These are phyloP conservation scores for Alligator mississippiensis DNA, from an alignment of 2,113 vertebrate species.

Conservation along the genomic window DNA sequence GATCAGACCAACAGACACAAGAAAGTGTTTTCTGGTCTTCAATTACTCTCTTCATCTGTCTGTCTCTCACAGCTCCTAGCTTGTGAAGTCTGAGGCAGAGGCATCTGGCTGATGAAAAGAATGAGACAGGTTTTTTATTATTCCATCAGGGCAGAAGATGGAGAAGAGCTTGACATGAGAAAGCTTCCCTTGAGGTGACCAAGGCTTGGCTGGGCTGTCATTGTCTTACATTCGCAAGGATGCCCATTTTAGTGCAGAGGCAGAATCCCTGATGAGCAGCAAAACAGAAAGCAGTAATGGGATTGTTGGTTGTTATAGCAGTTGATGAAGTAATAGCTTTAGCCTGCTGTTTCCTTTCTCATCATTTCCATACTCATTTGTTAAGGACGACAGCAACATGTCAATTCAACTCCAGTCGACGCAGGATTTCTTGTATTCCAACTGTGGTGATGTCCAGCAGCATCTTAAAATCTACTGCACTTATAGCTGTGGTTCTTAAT, in stretches of 20 bases:
- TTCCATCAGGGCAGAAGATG: conserved; percentile 42
- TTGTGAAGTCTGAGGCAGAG: background rate
- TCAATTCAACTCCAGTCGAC: background rate
- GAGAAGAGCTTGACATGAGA: conserved; percentile 24
- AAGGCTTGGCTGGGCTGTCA: background rate
- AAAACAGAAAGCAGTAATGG: background rate
- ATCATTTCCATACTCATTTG: background rate
- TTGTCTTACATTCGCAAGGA: background rate
- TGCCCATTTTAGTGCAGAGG: background rate
- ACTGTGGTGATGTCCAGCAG: background rate
- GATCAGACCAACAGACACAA: conserved; percentile 12
- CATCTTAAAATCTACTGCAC: background rate
- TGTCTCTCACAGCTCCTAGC: background rate
- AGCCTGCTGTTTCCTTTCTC: conserved; percentile 36
- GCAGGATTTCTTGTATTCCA: background rate
- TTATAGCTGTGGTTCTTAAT: conserved; percentile 1
- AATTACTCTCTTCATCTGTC: background rate
- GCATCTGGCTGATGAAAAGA: conserved; percentile 25
- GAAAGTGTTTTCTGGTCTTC: conserved; percentile 24
- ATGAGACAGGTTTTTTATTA: conserved; percentile 40
- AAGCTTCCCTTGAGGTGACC: conserved; percentile 27
- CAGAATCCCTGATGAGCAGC: background rate
- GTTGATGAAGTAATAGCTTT: background rate
- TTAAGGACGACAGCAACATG: background rate
- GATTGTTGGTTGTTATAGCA: conserved; percentile 14